These are phyloP conservation scores for Gymnogyps californianus DNA, from an alignment of 2,113 vertebrate genomes.

Conservation along the genomic window DNA sequence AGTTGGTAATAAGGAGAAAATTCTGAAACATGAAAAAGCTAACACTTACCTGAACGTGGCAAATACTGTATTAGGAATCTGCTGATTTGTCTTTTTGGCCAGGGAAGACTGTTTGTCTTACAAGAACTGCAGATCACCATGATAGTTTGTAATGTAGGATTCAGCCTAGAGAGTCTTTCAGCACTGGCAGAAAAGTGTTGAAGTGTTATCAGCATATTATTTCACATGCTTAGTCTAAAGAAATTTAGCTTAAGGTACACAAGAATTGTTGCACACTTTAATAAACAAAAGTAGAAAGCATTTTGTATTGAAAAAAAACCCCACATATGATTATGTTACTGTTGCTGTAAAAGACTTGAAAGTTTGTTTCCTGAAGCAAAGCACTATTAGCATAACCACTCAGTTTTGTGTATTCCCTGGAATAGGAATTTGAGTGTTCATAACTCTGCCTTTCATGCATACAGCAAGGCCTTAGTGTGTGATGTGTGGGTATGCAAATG, in stretches of 20 bases:
- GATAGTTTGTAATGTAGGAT: not conserved
- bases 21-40: not conserved
- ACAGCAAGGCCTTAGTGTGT: not conserved
- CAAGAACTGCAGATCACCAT: not conserved
- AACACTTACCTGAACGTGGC: not conserved
- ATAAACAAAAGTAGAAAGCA: not conserved
- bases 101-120: not conserved
- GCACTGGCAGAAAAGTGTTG: not conserved
- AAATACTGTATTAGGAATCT: not conserved
- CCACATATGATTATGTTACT: not conserved
- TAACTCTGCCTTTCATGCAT: not conserved
- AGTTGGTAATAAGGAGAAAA: not conserved
- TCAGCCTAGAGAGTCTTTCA: not conserved
- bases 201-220: not conserved
- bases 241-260: not conserved
- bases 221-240: not conserved
- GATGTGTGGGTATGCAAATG: not conserved
- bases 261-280: not conserved
- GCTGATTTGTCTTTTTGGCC: not conserved
- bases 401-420: not conserved
- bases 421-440: not conserved
- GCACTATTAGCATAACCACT: not conserved
- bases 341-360: not conserved
- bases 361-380: not conserved
- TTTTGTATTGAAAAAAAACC: not conserved